Conservation (phyloP, 92 coral and sea anemone species). For the Bergia puertoricense region DNA sequence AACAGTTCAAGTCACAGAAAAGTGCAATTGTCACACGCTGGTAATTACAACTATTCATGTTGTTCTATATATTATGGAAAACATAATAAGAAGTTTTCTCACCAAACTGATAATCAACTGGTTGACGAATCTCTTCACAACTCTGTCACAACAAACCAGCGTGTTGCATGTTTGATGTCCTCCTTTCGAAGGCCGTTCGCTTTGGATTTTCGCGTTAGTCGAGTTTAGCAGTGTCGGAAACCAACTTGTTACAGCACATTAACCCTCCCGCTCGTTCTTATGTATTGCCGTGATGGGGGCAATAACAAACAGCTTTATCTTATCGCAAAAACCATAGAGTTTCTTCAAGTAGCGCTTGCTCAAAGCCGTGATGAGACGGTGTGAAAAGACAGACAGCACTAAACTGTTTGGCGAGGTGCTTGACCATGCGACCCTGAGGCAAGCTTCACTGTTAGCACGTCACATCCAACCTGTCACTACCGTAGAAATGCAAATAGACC, state of each 20-base stretch:
- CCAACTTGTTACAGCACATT: background rate
- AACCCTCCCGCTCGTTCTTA: background rate
- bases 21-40: background rate
- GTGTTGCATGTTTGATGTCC: background rate
- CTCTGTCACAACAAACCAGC: background rate
- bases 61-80: background rate
- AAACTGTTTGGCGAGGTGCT: slow-evolving; percentile 13
- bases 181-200: background rate
- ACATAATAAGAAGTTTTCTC: background rate
- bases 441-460: background rate
- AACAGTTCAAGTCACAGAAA: background rate
- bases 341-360: background rate
- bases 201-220: background rate
- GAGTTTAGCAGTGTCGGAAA: background rate
- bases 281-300: background rate
- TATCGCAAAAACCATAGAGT: slow-evolving; percentile 2
- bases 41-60: background rate
- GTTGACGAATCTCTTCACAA: background rate
- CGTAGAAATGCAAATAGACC: background rate
- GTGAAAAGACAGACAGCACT: slow-evolving; percentile 14
- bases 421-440: background rate
- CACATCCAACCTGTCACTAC: background rate
- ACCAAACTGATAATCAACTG: background rate
- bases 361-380: background rate
- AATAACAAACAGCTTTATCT: background rate